phyloP scores from a whole-genome alignment of 2,113 vertebrate genomes.

The Phylloscopus trochilus region DNA sequence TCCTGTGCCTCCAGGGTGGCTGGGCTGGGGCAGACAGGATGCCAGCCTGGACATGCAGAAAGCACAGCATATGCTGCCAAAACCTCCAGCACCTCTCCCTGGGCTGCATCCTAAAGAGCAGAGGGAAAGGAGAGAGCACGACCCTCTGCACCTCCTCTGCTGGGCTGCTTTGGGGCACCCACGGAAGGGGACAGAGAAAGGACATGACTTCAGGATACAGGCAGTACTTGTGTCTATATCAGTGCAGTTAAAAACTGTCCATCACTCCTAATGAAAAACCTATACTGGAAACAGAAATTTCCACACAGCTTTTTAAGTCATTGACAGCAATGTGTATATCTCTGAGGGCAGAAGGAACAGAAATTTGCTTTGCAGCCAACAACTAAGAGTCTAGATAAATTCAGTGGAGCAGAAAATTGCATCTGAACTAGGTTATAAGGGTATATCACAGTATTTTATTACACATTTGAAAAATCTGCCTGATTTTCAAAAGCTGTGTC shows the following conservation, averaged over 20 bases:
- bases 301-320: constrained; percentile 27
- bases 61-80: fast-evolving
- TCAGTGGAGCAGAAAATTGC: constrained; percentile 71
- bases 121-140: neutral
- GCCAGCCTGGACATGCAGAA: neutral
- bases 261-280: neutral
- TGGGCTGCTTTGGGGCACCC: neutral
- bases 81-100: neutral
- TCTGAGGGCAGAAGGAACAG: constrained; percentile 31
- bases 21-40: neutral
- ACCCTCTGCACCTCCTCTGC: neutral
- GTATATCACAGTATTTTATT: constrained; percentile 36
- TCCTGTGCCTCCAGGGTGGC: fast-evolving
- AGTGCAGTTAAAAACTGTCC: neutral
- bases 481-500: constrained; percentile 21
- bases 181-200: neutral
- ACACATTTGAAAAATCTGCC: constrained; percentile 31
- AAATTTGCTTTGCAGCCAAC: constrained; percentile 55
- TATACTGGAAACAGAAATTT: constrained; percentile 23
- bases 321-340: neutral
- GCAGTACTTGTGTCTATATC: neutral
- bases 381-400: constrained; percentile 52
- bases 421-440: constrained; percentile 44
- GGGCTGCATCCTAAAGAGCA: neutral
- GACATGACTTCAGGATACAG: neutral